Evolutionary conservation across 2,113 vertebrate genomes (phyloP).

Genomic region (Hippolais icterina): DNA sequence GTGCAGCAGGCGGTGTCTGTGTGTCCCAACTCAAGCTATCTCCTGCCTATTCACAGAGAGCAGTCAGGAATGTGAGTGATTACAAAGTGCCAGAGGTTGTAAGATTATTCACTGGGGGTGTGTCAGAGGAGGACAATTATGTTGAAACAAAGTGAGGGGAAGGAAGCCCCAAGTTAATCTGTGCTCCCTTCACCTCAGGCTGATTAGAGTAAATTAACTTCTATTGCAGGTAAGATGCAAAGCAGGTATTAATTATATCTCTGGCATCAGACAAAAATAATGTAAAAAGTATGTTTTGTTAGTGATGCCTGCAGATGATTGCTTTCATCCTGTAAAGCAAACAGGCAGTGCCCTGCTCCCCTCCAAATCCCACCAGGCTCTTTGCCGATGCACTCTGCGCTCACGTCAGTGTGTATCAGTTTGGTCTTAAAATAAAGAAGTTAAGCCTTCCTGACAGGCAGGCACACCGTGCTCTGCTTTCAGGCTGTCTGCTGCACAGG

Average conservation of each 20-base stretch:
- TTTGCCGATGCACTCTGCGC: background rate
- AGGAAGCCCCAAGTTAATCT: conserved; percentile 35
- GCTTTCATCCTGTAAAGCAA: background rate
- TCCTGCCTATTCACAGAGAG: background rate
- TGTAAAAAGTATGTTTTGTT: background rate
- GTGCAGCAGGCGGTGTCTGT: background rate
- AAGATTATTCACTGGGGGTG: background rate
- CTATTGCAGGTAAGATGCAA: conserved; percentile 10
- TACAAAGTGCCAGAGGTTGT: background rate
- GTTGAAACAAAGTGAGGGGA: background rate
- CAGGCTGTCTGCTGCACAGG: background rate
- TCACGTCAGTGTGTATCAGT: background rate
- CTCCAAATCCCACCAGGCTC: background rate
- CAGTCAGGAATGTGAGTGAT: background rate
- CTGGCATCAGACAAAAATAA: background rate
- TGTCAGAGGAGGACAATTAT: conserved; percentile 7
- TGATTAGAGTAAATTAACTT: conserved; percentile 50
- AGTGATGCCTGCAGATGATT: background rate
- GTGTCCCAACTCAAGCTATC: background rate
- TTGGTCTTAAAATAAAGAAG: background rate
- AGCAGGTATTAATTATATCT: conserved; percentile 16
- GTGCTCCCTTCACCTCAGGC: conserved; percentile 31
- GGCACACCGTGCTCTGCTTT: background rate
- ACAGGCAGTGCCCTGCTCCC: background rate
- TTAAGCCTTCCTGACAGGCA: background rate